Evolutionary conservation across 2,797 vertebrate species (phyloP), one percentile per base, ranked within the genome.

Genomic region (Chelidonichthys spinosus): DNA sequence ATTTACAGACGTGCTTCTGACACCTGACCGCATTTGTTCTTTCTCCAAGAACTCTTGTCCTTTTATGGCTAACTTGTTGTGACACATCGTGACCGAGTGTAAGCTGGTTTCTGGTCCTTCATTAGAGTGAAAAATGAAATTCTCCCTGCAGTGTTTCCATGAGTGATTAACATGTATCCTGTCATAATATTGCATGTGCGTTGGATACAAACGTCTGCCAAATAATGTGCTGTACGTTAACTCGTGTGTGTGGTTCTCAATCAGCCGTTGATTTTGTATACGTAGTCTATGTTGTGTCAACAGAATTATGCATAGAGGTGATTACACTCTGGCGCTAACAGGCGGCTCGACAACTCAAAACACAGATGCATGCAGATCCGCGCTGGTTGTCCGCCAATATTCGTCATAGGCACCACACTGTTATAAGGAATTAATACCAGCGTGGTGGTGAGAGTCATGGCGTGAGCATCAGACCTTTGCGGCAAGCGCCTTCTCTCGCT

Each of bases 341-440:
- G 37, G 60, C 52, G 56, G 60, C 42, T 68, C 69, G 69, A 78
- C 49, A 58, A 63, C 56, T 78, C n/a, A 52, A 87, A 82, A 66
- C 40, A 78, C 61, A 83, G 63, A 66, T 32, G 2, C 40, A 49
- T 52, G 75, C 47, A 78, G 55, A 80, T 63, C 35, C 11, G 7
- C 14, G 0, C 61, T 65, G 67, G 60, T 71, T 56, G 35, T 70
- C 58, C 50, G 80, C 85, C 87, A 87, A 7, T 15, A 71, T 32
- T 76, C 62, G 74, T 83, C 82, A 69, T 50, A 58, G 37, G 50
- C 53, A 55, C 74, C 75, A 39, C 42, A 55, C 50, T 79, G 63
- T 73, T 82, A 81, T 80, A 82, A 83, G 60, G 32, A 72, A 71
- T 82, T 76, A 82, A 83, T 82, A 85, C 17, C 59, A 74, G 36